Percentiles rank a stretch among this genome's conserved stretches.
These are phyloP conservation scores for Anarhynchus alexandrinus DNA, from an alignment of 2,113 vertebrate species.

Conservation along the genomic window DNA sequence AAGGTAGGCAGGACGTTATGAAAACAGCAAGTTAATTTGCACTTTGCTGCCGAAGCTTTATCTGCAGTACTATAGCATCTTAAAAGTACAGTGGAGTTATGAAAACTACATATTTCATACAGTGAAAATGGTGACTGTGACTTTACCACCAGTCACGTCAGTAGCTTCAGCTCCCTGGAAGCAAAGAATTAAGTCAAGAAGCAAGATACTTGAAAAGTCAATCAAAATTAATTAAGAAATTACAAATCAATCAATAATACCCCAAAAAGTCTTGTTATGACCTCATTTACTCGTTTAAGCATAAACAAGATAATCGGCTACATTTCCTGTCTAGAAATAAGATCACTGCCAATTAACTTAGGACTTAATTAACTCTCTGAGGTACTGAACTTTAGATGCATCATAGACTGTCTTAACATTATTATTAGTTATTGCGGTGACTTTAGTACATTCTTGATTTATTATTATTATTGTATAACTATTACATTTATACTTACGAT, in stretches of 20 bases:
- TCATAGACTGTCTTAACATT: slow-evolving; percentile 47
- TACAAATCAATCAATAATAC: slow-evolving; percentile 66
- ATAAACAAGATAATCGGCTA: slow-evolving; percentile 69
- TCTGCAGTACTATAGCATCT: background rate
- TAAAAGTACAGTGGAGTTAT: background rate
- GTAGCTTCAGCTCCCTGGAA: background rate
- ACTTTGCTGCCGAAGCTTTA: background rate
- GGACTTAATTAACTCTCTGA: slow-evolving; percentile 75
- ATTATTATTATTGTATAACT: slow-evolving; percentile 49
- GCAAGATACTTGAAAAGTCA: slow-evolving; percentile 48
- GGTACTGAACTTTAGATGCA: slow-evolving; percentile 70
- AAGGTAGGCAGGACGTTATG: background rate
- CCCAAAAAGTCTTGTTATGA: slow-evolving; percentile 66
- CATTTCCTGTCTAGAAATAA: slow-evolving; percentile 68
- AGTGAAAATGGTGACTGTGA: background rate
- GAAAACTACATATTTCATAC: background rate
- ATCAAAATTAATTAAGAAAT: slow-evolving; percentile 74
- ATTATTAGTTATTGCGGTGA: slow-evolving; percentile 56
- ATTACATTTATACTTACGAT: slow-evolving; percentile 55
- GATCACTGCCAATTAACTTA: slow-evolving; percentile 75
- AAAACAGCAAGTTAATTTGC: background rate
- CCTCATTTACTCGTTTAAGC: slow-evolving; percentile 64
- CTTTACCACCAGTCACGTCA: background rate
- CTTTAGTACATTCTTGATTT: slow-evolving; percentile 39
- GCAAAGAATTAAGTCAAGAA: slow-evolving; percentile 29